Evolutionary conservation across 53 echinoderm and acorn worm species (phyloP), one percentile per base, ranked within the genome.

Genomic region (Antedon mediterranea): DNA sequence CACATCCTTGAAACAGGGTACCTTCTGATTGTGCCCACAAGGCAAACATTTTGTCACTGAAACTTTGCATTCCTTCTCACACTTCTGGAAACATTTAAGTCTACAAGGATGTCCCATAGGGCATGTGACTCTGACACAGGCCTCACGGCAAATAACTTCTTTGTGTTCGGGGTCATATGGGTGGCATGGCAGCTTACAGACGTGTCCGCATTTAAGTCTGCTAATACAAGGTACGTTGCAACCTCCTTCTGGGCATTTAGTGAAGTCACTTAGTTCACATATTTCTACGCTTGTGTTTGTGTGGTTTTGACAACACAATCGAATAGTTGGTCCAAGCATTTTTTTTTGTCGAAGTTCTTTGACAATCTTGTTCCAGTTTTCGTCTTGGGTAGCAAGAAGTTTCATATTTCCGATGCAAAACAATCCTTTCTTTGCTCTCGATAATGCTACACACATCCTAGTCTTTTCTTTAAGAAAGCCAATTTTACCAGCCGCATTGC

Each of bases 351-450:
- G 29, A 14, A 89, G 79, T 31, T 74, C 84, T 11, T 81, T 78
- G 0, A 89, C 71, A 34, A 95, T 80, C 3, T 57, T 79, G 3
- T 37, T 83, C 86, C 89, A 87, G 18, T 79, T 72, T 5, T 78
- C 71, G 73, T 73, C 71, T 31, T 82, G 80, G 0, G 34, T 34
- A 28, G 89, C 76, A 11, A 94, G 79, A 7, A 73, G 73, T 28
- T 82, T 44, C 32, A 97, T 87, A 71, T 97, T 97, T 29, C 92
- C 89, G 18, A 97, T 87, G 43, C 86, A 92, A 71, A 79, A 97
- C 32, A 97, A 82, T 30, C 92, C 92, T 71, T 85, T 85, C 30
- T 82, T 79, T 8, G 97, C 92, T 34, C 88, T 79, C 7, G 97
- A 88, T 15, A 95, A 32, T 0, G 97, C 97, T 30, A 85, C 89